Base-by-base conservation (phyloP, 1,140 invertebrate genomes). In the Polypedilum vanderplanki region DNA sequence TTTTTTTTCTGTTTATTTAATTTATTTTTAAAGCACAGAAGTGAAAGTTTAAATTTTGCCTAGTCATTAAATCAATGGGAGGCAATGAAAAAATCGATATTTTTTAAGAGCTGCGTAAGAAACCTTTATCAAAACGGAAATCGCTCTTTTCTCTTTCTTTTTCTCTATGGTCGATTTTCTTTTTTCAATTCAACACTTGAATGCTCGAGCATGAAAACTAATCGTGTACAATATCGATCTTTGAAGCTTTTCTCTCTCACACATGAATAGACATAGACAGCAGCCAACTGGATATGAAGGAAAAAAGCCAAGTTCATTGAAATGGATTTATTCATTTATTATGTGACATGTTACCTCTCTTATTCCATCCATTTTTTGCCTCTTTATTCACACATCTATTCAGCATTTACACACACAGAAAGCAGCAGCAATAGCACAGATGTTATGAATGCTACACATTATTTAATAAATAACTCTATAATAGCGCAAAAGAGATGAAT, bases 201-300 rank as follows among this genome's bases (percentile, higher is more conserved):
- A 57, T 57, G 46, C 46, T 57, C n/a, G 46, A 15, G 46, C n/a
- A 57, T 12, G 46, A 57, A 57, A 57, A 57, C 46, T 57, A 57
- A 57, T 57, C 46, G 46, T 57, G 12, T 57, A 57, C 46, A n/a
- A n/a, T 57, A 57, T 57, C 46, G 46, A 57, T 57, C 46, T 57
- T 57, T 12, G 15, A 15, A 57, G 12, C 3, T 57, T 57, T 57
- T n/a, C 24, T 33, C 24, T 33, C 24, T 3, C 24, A 33, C 24
- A 33, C 24, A 33, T 33, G 24, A 33, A 33, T 5, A 33, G 24
- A 33, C 24, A 33, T 33, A 33, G 24, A 33, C 24, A 33, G 24
- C 24, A 33, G 5, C n/a, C n/a, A n/a, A n/a, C n/a, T 33, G 24
- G 24, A 33, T 33, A 33, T 33, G 1, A 5, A 33, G 5, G 24